These are phyloP conservation scores for Spialia ferax DNA, from an alignment of 2,888 invertebrate species.

Conservation along the genomic window DNA sequence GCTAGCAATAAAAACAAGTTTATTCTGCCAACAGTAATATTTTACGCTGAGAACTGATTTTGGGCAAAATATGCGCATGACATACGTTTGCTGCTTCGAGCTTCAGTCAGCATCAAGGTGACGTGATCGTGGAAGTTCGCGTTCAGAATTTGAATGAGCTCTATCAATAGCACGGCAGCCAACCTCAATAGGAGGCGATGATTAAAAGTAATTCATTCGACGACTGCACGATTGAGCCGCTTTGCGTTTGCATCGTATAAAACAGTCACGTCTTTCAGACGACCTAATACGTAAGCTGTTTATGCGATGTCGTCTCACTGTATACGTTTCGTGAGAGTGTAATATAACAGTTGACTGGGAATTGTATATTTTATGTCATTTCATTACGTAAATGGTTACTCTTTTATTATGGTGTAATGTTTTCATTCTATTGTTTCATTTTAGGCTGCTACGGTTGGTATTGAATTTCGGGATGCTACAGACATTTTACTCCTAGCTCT, in stretches of 20 bases:
- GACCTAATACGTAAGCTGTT: slow-evolving; percentile 35
- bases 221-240: slow-evolving; percentile 51
- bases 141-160: slow-evolving; percentile 49
- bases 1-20: slow-evolving; percentile 18
- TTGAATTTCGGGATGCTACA: too few relatives aligned
- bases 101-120: slow-evolving; percentile 28
- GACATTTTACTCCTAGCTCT: too few relatives aligned
- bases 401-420: not conserved
- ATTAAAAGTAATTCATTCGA: slow-evolving; percentile 64
- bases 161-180: slow-evolving; percentile 47
- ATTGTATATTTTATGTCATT: slow-evolving; percentile 13
- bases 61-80: slow-evolving; percentile 33
- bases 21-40: not conserved
- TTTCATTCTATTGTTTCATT: not conserved
- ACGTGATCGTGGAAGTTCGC: slow-evolving; percentile 40
- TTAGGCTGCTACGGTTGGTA: too few relatives aligned
- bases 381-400: not conserved
- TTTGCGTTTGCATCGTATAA: slow-evolving; percentile 51
- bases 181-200: slow-evolving; percentile 47
- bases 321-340: slow-evolving; percentile 23
- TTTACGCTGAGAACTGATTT: slow-evolving; percentile 15
- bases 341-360: slow-evolving; percentile 20
- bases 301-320: slow-evolving; percentile 20
- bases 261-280: slow-evolving; percentile 56
- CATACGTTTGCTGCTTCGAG: slow-evolving; percentile 35